phyloP scores from a whole-genome alignment of 2,113 vertebrate genomes.

The Hiodon tergisus region DNA sequence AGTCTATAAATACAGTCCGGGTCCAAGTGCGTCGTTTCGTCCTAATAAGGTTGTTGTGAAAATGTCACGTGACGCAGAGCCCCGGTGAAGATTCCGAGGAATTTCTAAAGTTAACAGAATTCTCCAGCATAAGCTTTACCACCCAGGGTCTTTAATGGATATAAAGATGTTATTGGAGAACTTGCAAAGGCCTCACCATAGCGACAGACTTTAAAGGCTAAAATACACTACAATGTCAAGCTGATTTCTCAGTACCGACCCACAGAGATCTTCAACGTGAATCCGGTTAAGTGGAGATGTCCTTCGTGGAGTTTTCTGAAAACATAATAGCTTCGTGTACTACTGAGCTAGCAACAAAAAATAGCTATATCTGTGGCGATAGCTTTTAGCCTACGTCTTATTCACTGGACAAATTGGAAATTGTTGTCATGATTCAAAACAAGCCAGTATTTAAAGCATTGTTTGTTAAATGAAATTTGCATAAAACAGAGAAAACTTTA shows the following conservation, averaged over 20 bases:
- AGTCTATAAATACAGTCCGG: constrained; percentile 13
- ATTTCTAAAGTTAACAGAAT: constrained; percentile 17
- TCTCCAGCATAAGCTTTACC: constrained; percentile 9
- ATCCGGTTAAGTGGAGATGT: neutral
- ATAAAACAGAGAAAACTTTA: too few species aligned
- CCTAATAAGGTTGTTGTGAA: constrained; percentile 14
- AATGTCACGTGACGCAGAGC: constrained; percentile 15
- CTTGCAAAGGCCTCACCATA: constrained; percentile 7
- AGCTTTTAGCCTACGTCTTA: too few species aligned
- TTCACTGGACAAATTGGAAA: too few species aligned
- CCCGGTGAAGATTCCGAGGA: constrained; percentile 1
- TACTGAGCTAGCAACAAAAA: too few species aligned
- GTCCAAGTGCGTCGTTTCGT: neutral
- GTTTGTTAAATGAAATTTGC: too few species aligned
- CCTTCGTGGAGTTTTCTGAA: too few species aligned
- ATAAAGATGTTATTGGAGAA: constrained; percentile 13
- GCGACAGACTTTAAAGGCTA: neutral
- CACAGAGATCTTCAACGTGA: neutral
- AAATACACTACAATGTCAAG: neutral
- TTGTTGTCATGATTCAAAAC: too few species aligned
- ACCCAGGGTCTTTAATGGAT: neutral
- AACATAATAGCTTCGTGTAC: too few species aligned
- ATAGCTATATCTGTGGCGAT: too few species aligned
- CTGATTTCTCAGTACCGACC: neutral
- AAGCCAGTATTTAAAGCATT: too few species aligned